Conservation (phyloP, 2,113 vertebrate species). For the Psilopogon haemacephalus region DNA sequence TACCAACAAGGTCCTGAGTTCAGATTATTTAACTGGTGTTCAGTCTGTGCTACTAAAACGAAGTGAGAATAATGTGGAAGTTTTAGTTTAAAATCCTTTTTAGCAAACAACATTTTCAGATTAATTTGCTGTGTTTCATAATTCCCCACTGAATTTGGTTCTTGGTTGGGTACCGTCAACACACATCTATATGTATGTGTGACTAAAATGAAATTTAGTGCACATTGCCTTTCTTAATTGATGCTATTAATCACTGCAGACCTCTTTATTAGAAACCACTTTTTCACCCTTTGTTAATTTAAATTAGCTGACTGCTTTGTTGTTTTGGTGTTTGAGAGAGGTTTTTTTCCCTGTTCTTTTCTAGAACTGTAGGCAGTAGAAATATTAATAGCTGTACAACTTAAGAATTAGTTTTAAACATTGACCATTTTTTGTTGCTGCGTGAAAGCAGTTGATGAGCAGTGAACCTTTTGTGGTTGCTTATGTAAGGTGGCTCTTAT, state of each 20-base stretch:
- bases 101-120: background rate
- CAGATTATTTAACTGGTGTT: background rate
- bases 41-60: background rate
- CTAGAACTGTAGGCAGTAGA: background rate
- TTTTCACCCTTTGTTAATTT: background rate
- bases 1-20: background rate
- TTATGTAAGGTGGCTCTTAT: background rate
- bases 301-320: background rate
- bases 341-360: fast-evolving
- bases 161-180: background rate
- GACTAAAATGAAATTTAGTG: background rate
- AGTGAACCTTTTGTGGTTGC: background rate
- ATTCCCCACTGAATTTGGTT: background rate
- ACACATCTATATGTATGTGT: background rate
- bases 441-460: fast-evolving
- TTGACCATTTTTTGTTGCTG: background rate
- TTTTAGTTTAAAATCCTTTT: background rate
- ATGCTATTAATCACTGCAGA: background rate
- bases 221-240: background rate
- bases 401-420: background rate
- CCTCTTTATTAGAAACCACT: background rate
- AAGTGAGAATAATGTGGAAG: background rate
- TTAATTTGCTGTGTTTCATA: background rate
- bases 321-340: background rate
- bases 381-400: background rate